Conservation (phyloP, 2,888 invertebrate genomes). For the Dastarcus helophoroides region DNA sequence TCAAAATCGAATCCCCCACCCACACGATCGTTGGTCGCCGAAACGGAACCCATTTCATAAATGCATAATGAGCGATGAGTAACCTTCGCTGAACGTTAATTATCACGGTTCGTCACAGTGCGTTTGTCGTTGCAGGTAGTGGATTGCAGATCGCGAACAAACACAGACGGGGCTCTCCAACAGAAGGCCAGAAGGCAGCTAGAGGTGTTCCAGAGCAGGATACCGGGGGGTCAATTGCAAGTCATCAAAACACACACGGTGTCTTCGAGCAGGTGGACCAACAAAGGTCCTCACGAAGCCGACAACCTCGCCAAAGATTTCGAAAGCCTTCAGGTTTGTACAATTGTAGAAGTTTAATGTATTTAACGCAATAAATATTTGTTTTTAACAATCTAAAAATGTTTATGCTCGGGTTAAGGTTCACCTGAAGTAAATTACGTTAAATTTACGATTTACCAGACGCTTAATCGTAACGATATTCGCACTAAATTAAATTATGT, state of each 20-base stretch:
- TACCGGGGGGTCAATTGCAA: conserved; percentile 55
- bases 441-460: too few species aligned
- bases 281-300: conserved; percentile 11
- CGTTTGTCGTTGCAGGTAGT: conserved; percentile 37
- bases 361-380: too few species aligned
- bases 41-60: too few species aligned
- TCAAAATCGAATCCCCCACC: too few species aligned
- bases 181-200: conserved; percentile 45
- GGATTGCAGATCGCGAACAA: conserved; percentile 41
- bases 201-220: conserved; percentile 60
- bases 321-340: conserved; percentile 32
- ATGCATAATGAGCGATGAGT: conserved; percentile 17
- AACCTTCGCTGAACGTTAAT: conserved; percentile 24
- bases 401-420: too few species aligned
- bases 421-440: too few species aligned
- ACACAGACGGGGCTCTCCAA: conserved; percentile 41
- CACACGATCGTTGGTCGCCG: too few species aligned
- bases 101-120: too few species aligned
- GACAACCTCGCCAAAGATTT: conserved; percentile 20
- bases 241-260: conserved; percentile 53
- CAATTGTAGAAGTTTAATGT: too few species aligned
- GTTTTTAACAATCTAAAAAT: too few species aligned
- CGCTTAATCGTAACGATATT: too few species aligned
- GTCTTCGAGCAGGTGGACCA: conserved; percentile 30
- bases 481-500: too few species aligned